Evolutionary conservation across 2,797 vertebrate genomes (phyloP), one percentile per base, ranked within the genome.

Genomic region (Glossophaga mutica): DNA sequence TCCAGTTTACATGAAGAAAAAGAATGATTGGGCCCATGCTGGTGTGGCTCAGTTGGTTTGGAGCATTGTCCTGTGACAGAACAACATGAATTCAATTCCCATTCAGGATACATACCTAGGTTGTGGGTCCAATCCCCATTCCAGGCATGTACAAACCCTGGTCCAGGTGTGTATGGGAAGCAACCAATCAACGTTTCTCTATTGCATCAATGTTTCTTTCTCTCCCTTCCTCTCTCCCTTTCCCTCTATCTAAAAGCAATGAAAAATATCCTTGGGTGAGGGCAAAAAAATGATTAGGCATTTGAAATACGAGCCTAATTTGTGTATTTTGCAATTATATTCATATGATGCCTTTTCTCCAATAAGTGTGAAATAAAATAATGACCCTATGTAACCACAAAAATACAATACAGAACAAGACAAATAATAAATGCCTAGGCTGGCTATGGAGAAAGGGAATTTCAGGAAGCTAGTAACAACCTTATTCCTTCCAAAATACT

Each of bases 301-400:
- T 73, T 82, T 87, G 57, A 94, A 50, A 94, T 90, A 82, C 85
- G 92, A 88, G 78, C 34, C 21, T 87, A 24, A 85, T 62, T 24
- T 59, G 42, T 90, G 19, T 59, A 65, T 78, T 85, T 96, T 87
- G 34, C n/a, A 77, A 68, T 76, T 70, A 74, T 82, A 55, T 46
- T 88, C 32, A 18, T 24, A 62, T 62, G 15, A 24, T 79, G 14
- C 24, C 15, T 85, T 95, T 78, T 59, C 57, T 71, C 59, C 32
- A 90, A 14, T 83, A 94, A 91, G 32, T 18, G 3, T 90, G n/a
- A 93, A 81, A 78, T 76, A 82, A 94, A 95, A 90, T 78, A 67
- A 39, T 39, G 18, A 85, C n/a, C 70, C 48, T 1, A 24, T 62
- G 9, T 74, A 81, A 89, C 24, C 67, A 88, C 57, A 44, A 76